Evolutionary conservation across 2,113 vertebrate genomes (phyloP).

Genomic region (Melanocharis versteri): DNA sequence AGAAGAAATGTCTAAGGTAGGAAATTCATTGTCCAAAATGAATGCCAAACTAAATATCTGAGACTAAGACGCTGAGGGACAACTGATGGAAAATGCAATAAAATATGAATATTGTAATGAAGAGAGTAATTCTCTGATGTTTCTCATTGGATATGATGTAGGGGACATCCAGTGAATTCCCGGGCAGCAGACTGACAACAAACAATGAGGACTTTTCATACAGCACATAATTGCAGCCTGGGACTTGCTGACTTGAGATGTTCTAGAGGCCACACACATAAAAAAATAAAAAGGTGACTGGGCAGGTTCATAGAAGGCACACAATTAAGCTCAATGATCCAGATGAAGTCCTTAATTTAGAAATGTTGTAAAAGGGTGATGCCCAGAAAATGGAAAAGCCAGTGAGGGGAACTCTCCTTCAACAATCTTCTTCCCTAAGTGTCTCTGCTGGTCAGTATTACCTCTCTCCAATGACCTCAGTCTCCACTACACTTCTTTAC

Average conservation of each 20-base stretch:
- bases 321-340: background rate
- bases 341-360: background rate
- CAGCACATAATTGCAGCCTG: background rate
- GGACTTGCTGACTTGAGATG: background rate
- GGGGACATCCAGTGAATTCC: background rate
- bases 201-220: background rate
- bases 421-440: background rate
- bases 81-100: background rate
- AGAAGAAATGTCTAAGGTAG: background rate
- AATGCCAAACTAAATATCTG: background rate
- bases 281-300: background rate
- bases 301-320: background rate
- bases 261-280: background rate
- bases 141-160: background rate
- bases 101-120: background rate
- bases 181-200: background rate
- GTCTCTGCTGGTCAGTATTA: background rate
- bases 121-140: background rate
- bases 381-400: background rate
- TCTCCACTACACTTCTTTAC: background rate
- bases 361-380: background rate
- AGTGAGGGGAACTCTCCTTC: background rate
- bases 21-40: background rate
- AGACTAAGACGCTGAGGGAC: background rate
- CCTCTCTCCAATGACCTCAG: background rate